These are phyloP conservation scores for Monochamus alternatus DNA, from an alignment of 2,888 invertebrate genomes.

Conservation along the genomic window DNA sequence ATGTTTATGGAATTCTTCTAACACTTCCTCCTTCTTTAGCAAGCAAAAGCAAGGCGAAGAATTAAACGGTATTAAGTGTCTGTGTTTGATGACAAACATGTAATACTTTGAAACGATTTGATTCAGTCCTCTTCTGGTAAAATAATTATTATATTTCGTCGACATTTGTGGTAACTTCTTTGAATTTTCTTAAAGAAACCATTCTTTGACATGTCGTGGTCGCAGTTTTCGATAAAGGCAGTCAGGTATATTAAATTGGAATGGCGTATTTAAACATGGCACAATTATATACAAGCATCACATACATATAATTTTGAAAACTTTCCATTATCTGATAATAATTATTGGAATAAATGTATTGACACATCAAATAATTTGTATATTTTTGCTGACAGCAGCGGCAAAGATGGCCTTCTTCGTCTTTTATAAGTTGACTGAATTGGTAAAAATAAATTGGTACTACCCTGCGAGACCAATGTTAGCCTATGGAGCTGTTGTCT, in stretches of 20 bases:
- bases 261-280: conserved; percentile 19
- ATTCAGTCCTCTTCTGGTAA: conserved; percentile 14
- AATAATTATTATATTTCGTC: conserved; percentile 13
- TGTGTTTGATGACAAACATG: conserved; percentile 13
- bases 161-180: conserved; percentile 9
- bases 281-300: conserved; percentile 16
- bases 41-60: conserved; percentile 19
- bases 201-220: conserved; percentile 13
- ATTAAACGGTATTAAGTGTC: conserved; percentile 8
- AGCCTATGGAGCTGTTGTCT: no score
- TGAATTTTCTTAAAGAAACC: conserved; percentile 17
- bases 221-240: conserved; percentile 1
- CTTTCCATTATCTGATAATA: conserved; percentile 18
- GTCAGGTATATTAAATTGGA: conserved; percentile 13
- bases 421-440: no score
- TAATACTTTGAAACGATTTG: conserved; percentile 14
- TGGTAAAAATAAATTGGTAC: no score
- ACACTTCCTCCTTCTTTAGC: conserved; percentile 10
- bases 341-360: conserved; percentile 1
- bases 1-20: conserved; percentile 16
- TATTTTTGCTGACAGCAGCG: no score
- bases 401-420: no score
- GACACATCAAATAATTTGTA: no score
- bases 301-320: not conserved
- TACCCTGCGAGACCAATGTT: no score